A percentile compares a stretch with the other conserved stretches of the same genome.
Evolutionary conservation across 2,888 invertebrate species (phyloP).

Genomic region (Tillus elongatus): DNA sequence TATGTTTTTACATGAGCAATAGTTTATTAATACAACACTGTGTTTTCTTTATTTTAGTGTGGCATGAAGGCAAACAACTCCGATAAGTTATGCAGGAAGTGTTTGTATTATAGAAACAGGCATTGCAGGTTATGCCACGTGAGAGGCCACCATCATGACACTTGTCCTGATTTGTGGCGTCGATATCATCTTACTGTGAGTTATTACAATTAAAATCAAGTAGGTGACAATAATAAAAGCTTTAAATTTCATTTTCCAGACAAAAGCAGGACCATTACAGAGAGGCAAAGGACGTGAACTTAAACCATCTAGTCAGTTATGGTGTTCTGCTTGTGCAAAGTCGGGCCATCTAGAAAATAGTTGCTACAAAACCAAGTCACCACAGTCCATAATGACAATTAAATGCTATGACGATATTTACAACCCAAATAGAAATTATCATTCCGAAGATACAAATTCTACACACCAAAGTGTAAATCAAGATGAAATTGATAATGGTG

Average conservation of each 20-base stretch:
- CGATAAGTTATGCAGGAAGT: conserved; percentile 52
- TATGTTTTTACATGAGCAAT: too few species aligned
- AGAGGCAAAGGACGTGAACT: conserved; percentile 23
- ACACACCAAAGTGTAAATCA: too few species aligned
- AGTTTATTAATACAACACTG: conserved; percentile 9
- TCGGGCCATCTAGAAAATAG: conserved; percentile 38
- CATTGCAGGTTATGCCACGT: conserved; percentile 55
- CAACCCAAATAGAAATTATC: too few species aligned
- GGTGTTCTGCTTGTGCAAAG: conserved; percentile 42
- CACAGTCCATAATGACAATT: conserved; percentile 25
- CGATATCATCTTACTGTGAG: conserved; percentile 64
- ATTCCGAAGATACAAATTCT: too few species aligned
- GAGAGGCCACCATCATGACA: conserved; percentile 50
- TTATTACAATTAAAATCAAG: conserved; percentile 11
- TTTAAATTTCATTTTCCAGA: conserved; percentile 27
- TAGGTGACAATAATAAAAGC: neutral
- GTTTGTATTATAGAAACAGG: conserved; percentile 44
- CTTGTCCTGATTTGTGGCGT: conserved; percentile 68
- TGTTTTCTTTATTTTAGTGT: conserved; percentile 48
- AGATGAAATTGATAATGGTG: too few species aligned
- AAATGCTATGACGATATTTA: conserved; percentile 26
- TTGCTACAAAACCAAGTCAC: conserved; percentile 25
- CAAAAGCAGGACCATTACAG: conserved; percentile 28
- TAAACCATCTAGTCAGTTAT: conserved; percentile 33
- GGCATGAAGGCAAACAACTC: conserved; percentile 52